These are phyloP conservation scores for Gymnocypris eckloni DNA, from an alignment of 2,797 vertebrate genomes.

Conservation along the genomic window DNA sequence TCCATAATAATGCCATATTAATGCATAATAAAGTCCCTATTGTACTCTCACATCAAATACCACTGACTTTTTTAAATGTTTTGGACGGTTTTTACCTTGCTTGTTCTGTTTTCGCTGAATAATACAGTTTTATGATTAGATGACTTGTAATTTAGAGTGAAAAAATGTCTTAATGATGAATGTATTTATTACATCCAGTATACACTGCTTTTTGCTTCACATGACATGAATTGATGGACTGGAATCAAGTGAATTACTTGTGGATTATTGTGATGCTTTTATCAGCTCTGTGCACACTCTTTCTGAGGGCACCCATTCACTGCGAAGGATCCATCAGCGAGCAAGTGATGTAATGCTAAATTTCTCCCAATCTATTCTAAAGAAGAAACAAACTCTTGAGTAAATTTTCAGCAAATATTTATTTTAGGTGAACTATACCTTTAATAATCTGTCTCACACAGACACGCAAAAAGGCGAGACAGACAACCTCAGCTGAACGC, in stretches of 20 bases:
- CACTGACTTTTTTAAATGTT: neutral
- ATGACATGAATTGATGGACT: neutral
- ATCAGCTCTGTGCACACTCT: neutral
- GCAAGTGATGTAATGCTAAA: neutral
- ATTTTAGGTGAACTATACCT: neutral
- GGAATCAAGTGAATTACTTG: neutral
- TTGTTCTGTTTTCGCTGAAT: neutral
- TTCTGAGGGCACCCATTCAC: neutral
- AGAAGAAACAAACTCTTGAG: neutral
- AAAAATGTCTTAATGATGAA: neutral
- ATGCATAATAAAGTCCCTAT: neutral
- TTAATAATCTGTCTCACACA: neutral
- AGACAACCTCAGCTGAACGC: neutral
- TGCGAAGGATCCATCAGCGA: neutral
- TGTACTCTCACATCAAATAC: neutral
- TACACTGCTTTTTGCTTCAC: neutral
- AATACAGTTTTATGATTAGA: neutral
- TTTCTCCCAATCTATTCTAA: neutral
- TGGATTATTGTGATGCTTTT: neutral
- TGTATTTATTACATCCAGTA: neutral
- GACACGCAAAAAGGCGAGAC: neutral
- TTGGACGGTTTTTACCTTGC: neutral
- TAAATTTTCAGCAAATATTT: neutral
- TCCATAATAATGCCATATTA: neutral
- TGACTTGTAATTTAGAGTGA: no score